phyloP scores from a whole-genome alignment of 2,888 invertebrate species.

The Blastobasis lacticolella region DNA sequence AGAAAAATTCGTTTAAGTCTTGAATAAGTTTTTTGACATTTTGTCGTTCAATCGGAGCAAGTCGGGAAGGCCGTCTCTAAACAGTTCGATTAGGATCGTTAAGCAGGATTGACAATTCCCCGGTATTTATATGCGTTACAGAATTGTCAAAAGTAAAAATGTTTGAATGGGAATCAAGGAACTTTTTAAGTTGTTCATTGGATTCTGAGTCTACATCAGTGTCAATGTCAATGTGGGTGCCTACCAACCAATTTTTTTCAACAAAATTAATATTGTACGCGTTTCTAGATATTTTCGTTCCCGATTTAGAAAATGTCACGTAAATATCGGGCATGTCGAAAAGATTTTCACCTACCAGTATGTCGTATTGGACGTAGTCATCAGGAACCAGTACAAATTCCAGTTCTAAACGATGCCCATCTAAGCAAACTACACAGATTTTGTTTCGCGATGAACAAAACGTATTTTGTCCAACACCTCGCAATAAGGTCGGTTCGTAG shows the following conservation, averaged over 20 bases:
- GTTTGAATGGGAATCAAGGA: background rate
- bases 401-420: background rate
- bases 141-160: background rate
- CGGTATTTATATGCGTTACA: no score
- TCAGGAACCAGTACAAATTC: slow-evolving; percentile 3
- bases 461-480: slow-evolving; percentile 2
- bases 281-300: background rate
- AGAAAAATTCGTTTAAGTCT: no score
- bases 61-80: no score
- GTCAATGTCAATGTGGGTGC: background rate
- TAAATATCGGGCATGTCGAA: background rate
- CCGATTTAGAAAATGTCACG: background rate
- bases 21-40: no score
- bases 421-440: background rate
- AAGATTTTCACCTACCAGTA: slow-evolving; percentile 1
- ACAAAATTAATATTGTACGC: background rate
- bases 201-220: background rate
- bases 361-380: slow-evolving; percentile 1
- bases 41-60: no score
- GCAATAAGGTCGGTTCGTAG: slow-evolving; percentile 1
- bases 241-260: background rate
- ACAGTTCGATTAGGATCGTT: no score
- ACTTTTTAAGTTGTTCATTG: background rate
- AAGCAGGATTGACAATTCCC: no score
- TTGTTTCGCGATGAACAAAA: background rate